A percentile compares a stretch with the other conserved stretches of the same genome.
These are phyloP conservation scores for Neolamprologus ventralis DNA, from an alignment of 2,113 vertebrate genomes.

Conservation along the genomic window DNA sequence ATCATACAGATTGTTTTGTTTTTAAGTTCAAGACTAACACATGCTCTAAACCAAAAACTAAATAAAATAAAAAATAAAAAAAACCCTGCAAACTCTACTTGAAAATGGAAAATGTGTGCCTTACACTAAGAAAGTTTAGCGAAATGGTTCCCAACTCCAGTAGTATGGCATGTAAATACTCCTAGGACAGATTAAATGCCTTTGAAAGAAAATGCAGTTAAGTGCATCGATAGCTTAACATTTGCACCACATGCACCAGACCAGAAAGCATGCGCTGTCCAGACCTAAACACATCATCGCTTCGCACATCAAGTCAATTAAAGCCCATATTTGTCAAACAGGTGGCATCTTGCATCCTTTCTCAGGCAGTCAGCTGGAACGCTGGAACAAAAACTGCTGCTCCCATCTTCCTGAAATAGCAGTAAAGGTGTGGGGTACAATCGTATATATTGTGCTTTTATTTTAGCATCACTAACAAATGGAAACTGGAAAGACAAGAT, in stretches of 20 bases:
- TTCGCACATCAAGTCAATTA: neutral
- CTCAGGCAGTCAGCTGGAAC: neutral
- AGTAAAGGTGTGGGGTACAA: neutral
- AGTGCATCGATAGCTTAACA: neutral
- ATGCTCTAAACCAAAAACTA: neutral
- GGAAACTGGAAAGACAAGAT: neutral
- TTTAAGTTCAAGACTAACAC: neutral
- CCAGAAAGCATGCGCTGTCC: neutral
- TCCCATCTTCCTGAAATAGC: neutral
- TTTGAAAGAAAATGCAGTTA: neutral
- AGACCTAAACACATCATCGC: neutral
- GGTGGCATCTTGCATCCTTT: neutral
- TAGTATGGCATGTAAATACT: neutral
- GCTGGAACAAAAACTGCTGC: neutral
- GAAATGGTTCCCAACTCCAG: neutral
- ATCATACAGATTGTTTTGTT: neutral
- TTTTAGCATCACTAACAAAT: neutral
- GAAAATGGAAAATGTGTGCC: neutral
- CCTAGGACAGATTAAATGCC: neutral
- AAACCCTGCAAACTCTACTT: neutral
- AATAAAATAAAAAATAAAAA: rapidly evolving
- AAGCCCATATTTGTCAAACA: neutral
- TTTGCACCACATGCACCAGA: neutral
- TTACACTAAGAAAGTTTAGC: neutral
- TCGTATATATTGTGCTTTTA: neutral